phyloP scores from a whole-genome alignment of 2,797 vertebrate genomes.

The Karalla daura region DNA sequence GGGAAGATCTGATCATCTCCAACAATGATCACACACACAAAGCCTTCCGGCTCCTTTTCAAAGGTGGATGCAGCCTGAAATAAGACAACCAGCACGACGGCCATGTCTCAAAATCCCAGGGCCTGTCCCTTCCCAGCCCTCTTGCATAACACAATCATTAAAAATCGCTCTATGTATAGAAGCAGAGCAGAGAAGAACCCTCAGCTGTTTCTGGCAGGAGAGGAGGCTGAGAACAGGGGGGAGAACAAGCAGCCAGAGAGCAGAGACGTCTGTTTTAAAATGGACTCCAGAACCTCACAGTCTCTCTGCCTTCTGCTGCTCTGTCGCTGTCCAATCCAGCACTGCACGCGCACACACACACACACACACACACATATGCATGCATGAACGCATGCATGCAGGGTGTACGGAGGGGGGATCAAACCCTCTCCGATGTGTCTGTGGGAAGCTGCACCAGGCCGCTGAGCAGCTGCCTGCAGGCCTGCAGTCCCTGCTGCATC shows the following conservation, averaged over 20 bases:
- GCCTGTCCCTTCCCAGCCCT: slow-evolving; percentile 49
- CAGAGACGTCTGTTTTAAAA: slow-evolving; percentile 75
- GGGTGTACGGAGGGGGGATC: not conserved
- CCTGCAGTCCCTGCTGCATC: slow-evolving; percentile 30
- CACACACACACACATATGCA: slow-evolving; percentile 5
- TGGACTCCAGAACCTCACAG: slow-evolving; percentile 74
- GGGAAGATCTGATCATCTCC: not conserved
- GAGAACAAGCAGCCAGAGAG: slow-evolving; percentile 44
- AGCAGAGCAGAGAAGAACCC: slow-evolving; percentile 24
- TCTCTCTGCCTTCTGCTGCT: slow-evolving; percentile 63
- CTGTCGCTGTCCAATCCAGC: slow-evolving; percentile 84
- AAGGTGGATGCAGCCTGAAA: slow-evolving; percentile 27
- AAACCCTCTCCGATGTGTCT: slow-evolving; percentile 9
- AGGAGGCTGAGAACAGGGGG: not conserved
- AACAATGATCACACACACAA: not conserved
- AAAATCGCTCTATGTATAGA: slow-evolving; percentile 42
- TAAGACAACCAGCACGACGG: slow-evolving; percentile 1
- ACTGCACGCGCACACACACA: slow-evolving; percentile 57
- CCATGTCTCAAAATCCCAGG: slow-evolving; percentile 49
- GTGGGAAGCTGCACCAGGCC: slow-evolving; percentile 14
- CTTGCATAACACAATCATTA: slow-evolving; percentile 66
- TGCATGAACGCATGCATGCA: slow-evolving; percentile 31
- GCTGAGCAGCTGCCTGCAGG: slow-evolving; percentile 15
- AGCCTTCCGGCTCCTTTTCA: slow-evolving; percentile 7
- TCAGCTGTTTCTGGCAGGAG: not conserved